These are phyloP conservation scores for Pristionchus japonicus DNA, from an alignment of 2,888 invertebrate genomes.

Conservation along the genomic window DNA sequence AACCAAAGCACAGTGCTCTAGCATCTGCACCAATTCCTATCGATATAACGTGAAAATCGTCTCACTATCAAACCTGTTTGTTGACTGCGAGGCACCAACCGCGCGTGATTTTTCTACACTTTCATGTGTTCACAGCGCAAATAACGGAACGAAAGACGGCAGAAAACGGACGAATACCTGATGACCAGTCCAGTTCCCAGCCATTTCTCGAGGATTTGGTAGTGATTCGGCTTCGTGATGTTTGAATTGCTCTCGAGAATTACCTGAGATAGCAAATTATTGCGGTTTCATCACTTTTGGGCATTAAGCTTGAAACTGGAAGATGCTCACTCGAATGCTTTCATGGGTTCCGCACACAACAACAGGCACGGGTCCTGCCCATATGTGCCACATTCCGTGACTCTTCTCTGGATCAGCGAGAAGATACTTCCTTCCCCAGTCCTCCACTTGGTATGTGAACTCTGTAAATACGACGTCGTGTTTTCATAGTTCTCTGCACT, in stretches of 20 bases:
- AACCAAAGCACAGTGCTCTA: no score
- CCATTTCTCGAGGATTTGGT: slow-evolving; percentile 44
- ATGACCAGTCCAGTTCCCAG: slow-evolving; percentile 39
- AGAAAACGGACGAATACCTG: not conserved
- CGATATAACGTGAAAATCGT: not conserved
- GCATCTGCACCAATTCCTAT: not conserved
- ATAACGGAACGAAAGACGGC: not conserved
- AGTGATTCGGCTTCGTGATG: slow-evolving; percentile 40
- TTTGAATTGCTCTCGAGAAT: slow-evolving; percentile 42
- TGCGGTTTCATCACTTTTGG: not conserved
- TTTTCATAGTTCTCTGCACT: not conserved
- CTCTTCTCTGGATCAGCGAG: slow-evolving; percentile 23
- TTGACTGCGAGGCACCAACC: not conserved
- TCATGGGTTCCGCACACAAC: slow-evolving; percentile 56
- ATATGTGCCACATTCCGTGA: slow-evolving; percentile 48
- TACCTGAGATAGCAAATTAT: not conserved
- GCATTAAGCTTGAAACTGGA: not conserved
- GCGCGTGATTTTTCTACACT: not conserved
- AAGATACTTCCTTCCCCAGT: slow-evolving; percentile 54
- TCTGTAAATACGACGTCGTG: slow-evolving; percentile 31
- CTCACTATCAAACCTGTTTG: slow-evolving; percentile 13
- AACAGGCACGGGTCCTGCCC: slow-evolving; percentile 62
- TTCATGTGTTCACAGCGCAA: not conserved
- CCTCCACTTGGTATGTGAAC: slow-evolving; percentile 57
- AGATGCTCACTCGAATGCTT: slow-evolving; percentile 54